A percentile compares a stretch with the other conserved stretches of the same genome.
These are phyloP conservation scores for Sylvilagus floridanus DNA, from an alignment of 2,797 vertebrate species.

Conservation along the genomic window DNA sequence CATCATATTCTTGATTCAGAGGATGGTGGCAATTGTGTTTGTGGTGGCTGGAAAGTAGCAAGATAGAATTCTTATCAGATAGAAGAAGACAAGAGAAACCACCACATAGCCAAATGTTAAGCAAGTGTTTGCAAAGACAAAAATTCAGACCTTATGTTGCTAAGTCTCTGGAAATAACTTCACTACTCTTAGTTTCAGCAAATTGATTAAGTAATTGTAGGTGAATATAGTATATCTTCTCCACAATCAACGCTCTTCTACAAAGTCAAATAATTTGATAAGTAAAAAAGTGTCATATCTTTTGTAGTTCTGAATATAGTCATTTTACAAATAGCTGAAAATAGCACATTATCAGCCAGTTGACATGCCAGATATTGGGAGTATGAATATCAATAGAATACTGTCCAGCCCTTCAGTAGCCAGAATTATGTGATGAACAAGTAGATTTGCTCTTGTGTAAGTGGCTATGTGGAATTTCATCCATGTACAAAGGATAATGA, in stretches of 20 bases:
- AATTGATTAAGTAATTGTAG: background rate
- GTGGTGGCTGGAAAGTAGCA: background rate
- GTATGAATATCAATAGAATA: background rate
- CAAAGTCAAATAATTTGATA: background rate
- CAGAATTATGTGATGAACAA: background rate
- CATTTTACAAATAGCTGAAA: background rate
- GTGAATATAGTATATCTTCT: background rate
- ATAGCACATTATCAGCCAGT: background rate
- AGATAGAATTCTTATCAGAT: background rate
- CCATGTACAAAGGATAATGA: background rate
- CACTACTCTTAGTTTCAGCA: background rate
- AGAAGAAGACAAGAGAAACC: background rate
- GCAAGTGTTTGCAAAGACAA: background rate
- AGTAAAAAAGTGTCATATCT: background rate
- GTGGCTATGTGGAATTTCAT: slow-evolving; percentile 11
- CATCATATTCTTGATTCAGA: background rate
- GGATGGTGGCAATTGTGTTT: background rate
- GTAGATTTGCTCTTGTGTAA: slow-evolving; percentile 22
- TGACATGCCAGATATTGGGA: background rate
- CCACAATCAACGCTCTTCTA: background rate
- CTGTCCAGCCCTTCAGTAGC: background rate
- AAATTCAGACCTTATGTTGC: background rate
- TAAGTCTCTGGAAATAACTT: background rate
- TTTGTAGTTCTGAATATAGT: background rate
- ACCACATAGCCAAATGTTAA: background rate